phyloP scores from a whole-genome alignment of 2,888 invertebrate species.

The Drosophila dives region DNA sequence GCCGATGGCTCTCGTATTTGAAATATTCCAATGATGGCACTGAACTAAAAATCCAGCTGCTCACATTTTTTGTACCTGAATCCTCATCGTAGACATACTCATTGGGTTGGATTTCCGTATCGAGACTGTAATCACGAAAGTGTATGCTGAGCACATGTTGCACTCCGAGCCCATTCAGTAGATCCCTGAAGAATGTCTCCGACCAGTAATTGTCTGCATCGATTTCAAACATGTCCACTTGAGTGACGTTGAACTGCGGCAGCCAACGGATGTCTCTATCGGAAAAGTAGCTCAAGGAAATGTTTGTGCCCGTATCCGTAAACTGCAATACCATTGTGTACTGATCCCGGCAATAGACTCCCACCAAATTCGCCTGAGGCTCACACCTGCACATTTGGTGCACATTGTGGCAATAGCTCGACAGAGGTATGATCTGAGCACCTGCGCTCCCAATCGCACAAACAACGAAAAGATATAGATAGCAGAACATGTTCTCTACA shows the following conservation, averaged over 20 bases:
- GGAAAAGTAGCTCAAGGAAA: constrained; percentile 66
- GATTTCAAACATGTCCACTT: constrained; percentile 61
- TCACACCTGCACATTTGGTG: constrained; percentile 50
- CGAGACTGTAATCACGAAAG: constrained; percentile 62
- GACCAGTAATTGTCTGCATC: constrained; percentile 70
- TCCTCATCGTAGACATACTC: constrained; percentile 10
- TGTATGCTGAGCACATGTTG: constrained; percentile 45
- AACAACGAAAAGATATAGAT: constrained; percentile 35
- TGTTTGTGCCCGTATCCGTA: constrained; percentile 46
- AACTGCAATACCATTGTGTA: constrained; percentile 64
- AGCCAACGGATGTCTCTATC: constrained; percentile 40
- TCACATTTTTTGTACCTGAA: too few relatives aligned
- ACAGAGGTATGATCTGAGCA: constrained; percentile 62
- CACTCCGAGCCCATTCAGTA: constrained; percentile 56
- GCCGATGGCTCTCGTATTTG: constrained; percentile 53
- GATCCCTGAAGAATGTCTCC: constrained; percentile 52
- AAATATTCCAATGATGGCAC: constrained; percentile 54
- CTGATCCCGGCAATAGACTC: constrained; percentile 56
- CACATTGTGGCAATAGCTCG: constrained; percentile 55
- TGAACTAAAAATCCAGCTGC: constrained; percentile 62
- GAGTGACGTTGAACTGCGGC: constrained; percentile 53
- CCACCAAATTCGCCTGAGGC: constrained; percentile 64
- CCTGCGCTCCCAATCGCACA: constrained; percentile 13
- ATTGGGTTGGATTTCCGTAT: constrained; percentile 17
- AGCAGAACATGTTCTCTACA: constrained; percentile 36